These are phyloP conservation scores for Tiliacea aurago DNA, from an alignment of 2,888 invertebrate species.

Conservation along the genomic window DNA sequence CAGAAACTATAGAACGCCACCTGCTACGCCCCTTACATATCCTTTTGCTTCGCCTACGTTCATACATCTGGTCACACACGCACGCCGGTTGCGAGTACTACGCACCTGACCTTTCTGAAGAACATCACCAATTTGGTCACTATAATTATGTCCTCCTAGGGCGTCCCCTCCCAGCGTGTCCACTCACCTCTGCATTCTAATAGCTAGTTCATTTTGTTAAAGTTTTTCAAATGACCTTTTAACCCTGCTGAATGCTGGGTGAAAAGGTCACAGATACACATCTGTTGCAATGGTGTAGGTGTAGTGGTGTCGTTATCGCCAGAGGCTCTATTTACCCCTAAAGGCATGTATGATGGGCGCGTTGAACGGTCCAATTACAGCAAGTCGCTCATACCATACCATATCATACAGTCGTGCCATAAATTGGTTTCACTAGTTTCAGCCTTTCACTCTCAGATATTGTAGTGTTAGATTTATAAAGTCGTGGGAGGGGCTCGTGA, in stretches of 20 bases:
- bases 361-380: conserved; percentile 29
- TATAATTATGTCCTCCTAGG: too few relatives aligned
- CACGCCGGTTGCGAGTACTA: too few relatives aligned
- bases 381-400: conserved; percentile 12
- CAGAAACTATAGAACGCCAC: too few relatives aligned
- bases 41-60: too few relatives aligned
- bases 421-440: conserved; percentile 18
- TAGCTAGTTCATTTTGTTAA: conserved; percentile 11
- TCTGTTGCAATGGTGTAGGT: conserved; percentile 28
- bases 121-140: too few relatives aligned
- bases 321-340: conserved; percentile 37
- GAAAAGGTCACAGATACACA: background rate
- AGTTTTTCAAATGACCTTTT: conserved; percentile 24
- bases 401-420: background rate
- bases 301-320: conserved; percentile 42
- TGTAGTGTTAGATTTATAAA: background rate
- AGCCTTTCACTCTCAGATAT: conserved; percentile 24
- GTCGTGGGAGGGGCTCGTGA: background rate
- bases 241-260: background rate
- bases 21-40: too few relatives aligned
- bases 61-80: too few relatives aligned
- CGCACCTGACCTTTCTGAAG: too few relatives aligned
- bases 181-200: too few relatives aligned
- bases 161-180: too few relatives aligned
- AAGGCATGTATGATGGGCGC: conserved; percentile 28